phyloP scores from a whole-genome alignment of 1,140 invertebrate species.

The Pseudobourletiella spinata region DNA sequence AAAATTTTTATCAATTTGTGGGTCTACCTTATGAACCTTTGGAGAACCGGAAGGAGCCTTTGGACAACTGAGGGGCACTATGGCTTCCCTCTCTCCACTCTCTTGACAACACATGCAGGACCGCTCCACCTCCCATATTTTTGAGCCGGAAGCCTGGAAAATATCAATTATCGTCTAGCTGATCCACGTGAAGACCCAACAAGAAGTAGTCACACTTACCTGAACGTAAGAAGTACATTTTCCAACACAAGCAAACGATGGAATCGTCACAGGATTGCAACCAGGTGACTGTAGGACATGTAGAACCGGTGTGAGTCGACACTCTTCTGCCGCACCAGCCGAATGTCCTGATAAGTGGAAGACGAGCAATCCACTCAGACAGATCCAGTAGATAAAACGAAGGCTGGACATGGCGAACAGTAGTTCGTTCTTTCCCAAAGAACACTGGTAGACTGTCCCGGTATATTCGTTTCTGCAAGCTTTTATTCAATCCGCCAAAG shows the following conservation, averaged over 20 bases:
- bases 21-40: constrained; percentile 68
- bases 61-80: constrained; percentile 74
- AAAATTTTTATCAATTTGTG: too few relatives aligned
- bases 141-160: constrained; percentile 80
- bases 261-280: constrained; percentile 84
- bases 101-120: constrained; percentile 92
- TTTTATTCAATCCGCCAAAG: background rate
- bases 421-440: background rate
- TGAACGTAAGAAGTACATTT: constrained; percentile 85
- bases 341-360: background rate
- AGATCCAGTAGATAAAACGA: background rate
- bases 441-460: background rate
- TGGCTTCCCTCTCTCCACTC: constrained; percentile 79
- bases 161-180: background rate
- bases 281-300: constrained; percentile 85
- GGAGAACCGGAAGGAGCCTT: constrained; percentile 74
- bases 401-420: background rate
- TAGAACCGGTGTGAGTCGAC: constrained; percentile 80
- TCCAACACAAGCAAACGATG: constrained; percentile 84
- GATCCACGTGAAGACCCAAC: background rate
- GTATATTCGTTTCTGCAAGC: background rate
- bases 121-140: constrained; percentile 92
- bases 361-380: background rate
- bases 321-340: constrained; percentile 56
- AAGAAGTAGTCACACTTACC: constrained; percentile 54